Base-by-base conservation (phyloP, 2,888 invertebrate genomes). In the Spicauda simplicius region DNA sequence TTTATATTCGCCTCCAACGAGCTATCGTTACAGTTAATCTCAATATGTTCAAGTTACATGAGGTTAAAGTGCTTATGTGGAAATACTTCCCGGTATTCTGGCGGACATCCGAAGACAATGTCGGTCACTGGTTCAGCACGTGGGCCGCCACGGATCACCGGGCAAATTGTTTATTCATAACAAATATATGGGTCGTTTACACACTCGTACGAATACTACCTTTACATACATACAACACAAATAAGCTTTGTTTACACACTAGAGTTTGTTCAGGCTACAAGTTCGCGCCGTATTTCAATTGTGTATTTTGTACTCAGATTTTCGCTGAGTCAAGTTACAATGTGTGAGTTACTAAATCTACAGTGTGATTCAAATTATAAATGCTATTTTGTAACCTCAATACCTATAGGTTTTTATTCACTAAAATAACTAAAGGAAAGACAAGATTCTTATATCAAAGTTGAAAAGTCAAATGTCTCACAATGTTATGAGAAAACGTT, bases 71-170 rank as follows among this genome's bases (percentile, higher is more conserved):
- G 6, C 18, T 18, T 10, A 18, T 59, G 48, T 59, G 10, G 30
- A 59, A 59, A 59, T 19, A 48, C 16, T 59, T 25, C 25, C 59
- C 48, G 30, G n/a, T 60, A 30, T 50, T 50, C 30, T 61, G 60
- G 18, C 53, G 37, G 53, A 61, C 53, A n/a, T 61, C 53, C 53
- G 61, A 18, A 33, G 53, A 41, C 61, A 20, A 61, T 53, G 53
- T 60, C 60, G 61, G 53, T 61, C 53, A 61, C 37, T 53, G 61
- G 61, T 18, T 60, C 52, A 18, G 50, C 33, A 33, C n/a, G 52
- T 18, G 18, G 18, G 50, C 18, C 18, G 18, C 18, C 60, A 19
- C 52, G 52, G 60, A 60, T 60, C 50, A 59, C 48, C 11, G 52
- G 52, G 30, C 33, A 14, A 18, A 52, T 60, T 60, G 60, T 52